Conservation (phyloP, 2,113 vertebrate genomes). For the Notarius quadriscutis region DNA sequence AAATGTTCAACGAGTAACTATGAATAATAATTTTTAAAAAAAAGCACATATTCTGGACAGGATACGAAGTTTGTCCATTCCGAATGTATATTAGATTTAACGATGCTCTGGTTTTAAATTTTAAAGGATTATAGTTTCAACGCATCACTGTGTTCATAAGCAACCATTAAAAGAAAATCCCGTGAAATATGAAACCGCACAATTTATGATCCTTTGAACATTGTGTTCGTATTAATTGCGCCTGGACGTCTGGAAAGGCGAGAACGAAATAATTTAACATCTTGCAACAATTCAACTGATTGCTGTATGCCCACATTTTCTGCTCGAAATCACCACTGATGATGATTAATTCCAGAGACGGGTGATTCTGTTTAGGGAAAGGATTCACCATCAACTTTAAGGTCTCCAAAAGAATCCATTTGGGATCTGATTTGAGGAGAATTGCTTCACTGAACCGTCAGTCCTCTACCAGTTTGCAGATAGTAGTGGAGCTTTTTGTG, state of each 20-base stretch:
- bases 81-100: neutral
- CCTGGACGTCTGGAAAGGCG: neutral
- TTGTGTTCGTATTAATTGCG: neutral
- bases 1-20: neutral
- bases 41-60: neutral
- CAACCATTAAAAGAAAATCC: neutral
- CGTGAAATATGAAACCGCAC: neutral
- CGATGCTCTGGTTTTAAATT: too few relatives aligned
- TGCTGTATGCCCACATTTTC: neutral
- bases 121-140: neutral
- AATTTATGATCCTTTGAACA: neutral
- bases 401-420: neutral
- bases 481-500: too few relatives aligned
- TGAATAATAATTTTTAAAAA: too few relatives aligned
- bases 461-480: neutral
- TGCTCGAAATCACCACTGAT: neutral
- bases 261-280: neutral
- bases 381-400: neutral
- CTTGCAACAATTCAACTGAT: neutral
- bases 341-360: neutral
- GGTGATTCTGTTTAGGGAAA: neutral
- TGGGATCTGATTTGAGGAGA: neutral
- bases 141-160: neutral
- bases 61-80: neutral
- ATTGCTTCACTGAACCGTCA: neutral